Percentiles rank a stretch among this genome's conserved stretches.
Evolutionary conservation across 2,113 vertebrate genomes (phyloP).

Genomic region (Leptocoma aspasia): DNA sequence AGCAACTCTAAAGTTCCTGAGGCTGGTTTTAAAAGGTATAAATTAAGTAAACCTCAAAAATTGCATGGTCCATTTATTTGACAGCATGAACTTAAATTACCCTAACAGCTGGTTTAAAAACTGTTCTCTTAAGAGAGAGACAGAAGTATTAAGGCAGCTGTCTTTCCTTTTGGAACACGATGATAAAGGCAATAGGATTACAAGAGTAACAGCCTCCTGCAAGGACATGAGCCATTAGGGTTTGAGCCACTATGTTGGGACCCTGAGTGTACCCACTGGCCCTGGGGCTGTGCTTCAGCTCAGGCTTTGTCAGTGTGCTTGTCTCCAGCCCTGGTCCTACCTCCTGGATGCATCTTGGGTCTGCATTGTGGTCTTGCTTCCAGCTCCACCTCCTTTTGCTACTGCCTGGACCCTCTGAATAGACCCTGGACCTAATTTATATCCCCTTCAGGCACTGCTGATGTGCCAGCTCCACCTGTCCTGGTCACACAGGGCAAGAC

Average conservation of each 20-base stretch:
- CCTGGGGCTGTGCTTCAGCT: background rate
- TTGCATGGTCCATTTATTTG: slow-evolving; percentile 43
- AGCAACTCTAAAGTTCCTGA: background rate
- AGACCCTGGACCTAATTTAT: background rate
- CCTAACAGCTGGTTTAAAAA: slow-evolving; percentile 36
- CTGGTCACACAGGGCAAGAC: rapidly evolving
- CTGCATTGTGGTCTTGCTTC: background rate
- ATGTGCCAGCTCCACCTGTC: background rate
- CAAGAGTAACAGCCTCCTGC: background rate
- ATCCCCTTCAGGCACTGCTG: background rate
- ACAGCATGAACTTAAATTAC: slow-evolving; percentile 26
- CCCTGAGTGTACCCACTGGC: rapidly evolving
- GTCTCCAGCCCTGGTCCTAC: background rate
- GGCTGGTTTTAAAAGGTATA: slow-evolving; percentile 17
- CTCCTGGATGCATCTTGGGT: background rate
- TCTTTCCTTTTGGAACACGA: background rate
- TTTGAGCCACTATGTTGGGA: background rate
- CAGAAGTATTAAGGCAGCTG: slow-evolving; percentile 17
- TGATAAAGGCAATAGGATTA: slow-evolving; percentile 13
- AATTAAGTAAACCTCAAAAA: slow-evolving; percentile 50
- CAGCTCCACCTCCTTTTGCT: background rate
- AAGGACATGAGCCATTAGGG: background rate
- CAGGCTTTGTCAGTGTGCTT: background rate
- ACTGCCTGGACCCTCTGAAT: background rate
- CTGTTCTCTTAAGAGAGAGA: background rate